Conservation (phyloP, 2,113 vertebrate genomes). For the Cynopterus brachyotis region DNA sequence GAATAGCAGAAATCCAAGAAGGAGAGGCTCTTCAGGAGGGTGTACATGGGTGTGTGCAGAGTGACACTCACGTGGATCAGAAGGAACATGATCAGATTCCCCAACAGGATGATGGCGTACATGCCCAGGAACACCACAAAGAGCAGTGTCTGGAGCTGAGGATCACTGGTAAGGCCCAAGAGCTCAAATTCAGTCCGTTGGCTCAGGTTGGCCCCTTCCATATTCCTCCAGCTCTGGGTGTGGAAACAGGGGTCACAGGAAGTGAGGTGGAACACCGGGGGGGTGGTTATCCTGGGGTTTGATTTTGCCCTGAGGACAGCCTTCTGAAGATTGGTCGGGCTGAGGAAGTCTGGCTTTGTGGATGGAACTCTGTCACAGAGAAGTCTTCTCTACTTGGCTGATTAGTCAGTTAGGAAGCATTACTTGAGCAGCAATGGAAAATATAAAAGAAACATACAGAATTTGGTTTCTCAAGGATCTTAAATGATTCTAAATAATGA, state of each 20-base stretch:
- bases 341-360: not conserved
- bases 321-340: not conserved
- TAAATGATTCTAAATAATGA: not conserved
- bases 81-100: constrained; percentile 58
- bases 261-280: not conserved
- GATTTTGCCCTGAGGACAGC: not conserved
- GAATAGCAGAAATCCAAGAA: constrained; percentile 67
- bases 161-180: constrained; percentile 55
- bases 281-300: not conserved
- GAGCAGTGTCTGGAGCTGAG: constrained; percentile 47
- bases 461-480: not conserved
- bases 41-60: constrained; percentile 60
- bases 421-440: not conserved
- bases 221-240: not conserved
- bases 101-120: constrained; percentile 43
- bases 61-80: not conserved
- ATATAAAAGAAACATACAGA: not conserved
- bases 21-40: constrained; percentile 68
- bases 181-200: constrained; percentile 51
- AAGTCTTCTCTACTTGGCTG: not conserved
- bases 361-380: not conserved
- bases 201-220: constrained; percentile 56
- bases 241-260: not conserved
- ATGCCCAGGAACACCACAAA: constrained; percentile 47
- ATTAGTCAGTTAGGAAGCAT: not conserved